Conservation (phyloP, 2,888 invertebrate species). For the Drosophila anceps region DNA sequence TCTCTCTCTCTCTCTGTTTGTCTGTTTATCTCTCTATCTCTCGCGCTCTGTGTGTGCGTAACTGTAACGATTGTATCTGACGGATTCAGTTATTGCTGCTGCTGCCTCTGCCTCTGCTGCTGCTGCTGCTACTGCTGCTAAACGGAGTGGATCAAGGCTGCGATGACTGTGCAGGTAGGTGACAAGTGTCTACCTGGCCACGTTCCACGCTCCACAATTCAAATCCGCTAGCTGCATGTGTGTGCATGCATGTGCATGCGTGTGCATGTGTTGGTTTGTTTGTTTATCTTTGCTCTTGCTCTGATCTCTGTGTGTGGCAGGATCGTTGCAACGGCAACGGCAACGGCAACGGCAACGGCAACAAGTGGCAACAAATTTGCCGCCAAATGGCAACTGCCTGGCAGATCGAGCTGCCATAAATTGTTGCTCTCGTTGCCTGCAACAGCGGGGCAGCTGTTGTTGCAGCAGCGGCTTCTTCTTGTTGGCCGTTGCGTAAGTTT, state of each 20-base stretch:
- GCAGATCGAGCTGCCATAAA: conserved; percentile 52
- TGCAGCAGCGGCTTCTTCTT: conserved; percentile 51
- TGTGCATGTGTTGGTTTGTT: conserved; percentile 36
- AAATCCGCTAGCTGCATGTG: conserved; percentile 26
- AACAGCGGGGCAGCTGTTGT: conserved; percentile 22
- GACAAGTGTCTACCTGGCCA: conserved; percentile 58
- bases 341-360: too few species aligned
- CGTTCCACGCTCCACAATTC: conserved; percentile 40
- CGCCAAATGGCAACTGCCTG: conserved; percentile 60
- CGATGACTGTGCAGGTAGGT: conserved; percentile 58
- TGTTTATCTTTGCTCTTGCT: conserved; percentile 2
- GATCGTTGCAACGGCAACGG: conserved; percentile 59
- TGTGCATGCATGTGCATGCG: too few species aligned
- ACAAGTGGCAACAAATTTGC: conserved; percentile 75
- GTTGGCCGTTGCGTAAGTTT: conserved; percentile 74
- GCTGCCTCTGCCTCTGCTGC: not conserved
- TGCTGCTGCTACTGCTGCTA: not conserved
- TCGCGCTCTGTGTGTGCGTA: conserved; percentile 30
- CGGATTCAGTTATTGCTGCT: conserved; percentile 28
- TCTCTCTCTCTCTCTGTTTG: conserved; percentile 1
- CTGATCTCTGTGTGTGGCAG: conserved; percentile 56
- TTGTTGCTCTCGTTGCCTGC: conserved; percentile 49
- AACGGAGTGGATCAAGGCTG: conserved; percentile 67
- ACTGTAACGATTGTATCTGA: conserved; percentile 69
- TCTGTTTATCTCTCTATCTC: not conserved